Base-by-base conservation (phyloP, 2,797 vertebrate species). In the Gymnodraco acuticeps region DNA sequence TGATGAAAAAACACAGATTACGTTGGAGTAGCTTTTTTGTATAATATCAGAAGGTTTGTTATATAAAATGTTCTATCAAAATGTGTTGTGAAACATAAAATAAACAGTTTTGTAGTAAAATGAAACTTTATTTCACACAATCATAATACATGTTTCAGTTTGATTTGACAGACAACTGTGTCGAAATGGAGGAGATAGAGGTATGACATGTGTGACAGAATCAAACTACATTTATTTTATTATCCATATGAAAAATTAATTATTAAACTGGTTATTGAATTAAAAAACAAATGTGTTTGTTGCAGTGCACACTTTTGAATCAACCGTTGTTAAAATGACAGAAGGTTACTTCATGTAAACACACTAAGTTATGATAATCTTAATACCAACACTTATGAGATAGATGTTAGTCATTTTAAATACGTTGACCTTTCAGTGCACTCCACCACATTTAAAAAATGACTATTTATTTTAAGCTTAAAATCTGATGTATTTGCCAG, bases 91-190 rank as follows among this genome's bases (percentile, higher is more conserved):
- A 20, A 52, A 51, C 4, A 12, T 66, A 46, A 61, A 86, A 77
- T 65, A 76, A 86, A 80, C 45, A 16, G 14, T 71, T 91, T 85
- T 87, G 42, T 89, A 83, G 72, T 72, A 80, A 86, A 81, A 82
- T 16, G 2, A 42, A 1, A 47, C 10, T 42, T 71, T 46, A 19
- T 54, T 61, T 5, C 9, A 63, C 38, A 56, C 3, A 12, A 19
- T 53, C 6, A 10, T n/a, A 16, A 9, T 33, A 51, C 38, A 62
- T 11, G 1, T 38, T 38, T 38, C 7, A 1, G 1, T 38, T 38
- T 38, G 1, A 38, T 27, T 27, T 38, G 33, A 38, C 33, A 38
- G 33, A 38, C 33, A 38, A 38, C 33, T 8, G 33, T 38, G 33
- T 38, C 38, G 33, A 38, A 38, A 38, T 38, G 33, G 33, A 9